A percentile compares a stretch with the other conserved stretches of the same genome.
Evolutionary conservation across 2,113 vertebrate species (phyloP).

Genomic region (Porphyrio hochstetteri): DNA sequence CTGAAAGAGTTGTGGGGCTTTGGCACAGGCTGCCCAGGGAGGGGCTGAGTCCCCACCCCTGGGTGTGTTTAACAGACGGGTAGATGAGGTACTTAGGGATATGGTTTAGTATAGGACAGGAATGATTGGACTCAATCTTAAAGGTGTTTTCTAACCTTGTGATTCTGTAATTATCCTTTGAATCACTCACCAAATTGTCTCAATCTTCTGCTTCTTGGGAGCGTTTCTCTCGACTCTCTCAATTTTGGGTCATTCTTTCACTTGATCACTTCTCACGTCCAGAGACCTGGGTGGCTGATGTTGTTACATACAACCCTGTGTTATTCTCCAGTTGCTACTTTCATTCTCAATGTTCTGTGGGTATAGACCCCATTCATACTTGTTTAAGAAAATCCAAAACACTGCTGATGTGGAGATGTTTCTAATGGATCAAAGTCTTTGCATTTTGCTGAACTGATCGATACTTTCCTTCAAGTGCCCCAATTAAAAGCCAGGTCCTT

Average conservation of each 20-base stretch:
- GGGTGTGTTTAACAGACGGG: no score
- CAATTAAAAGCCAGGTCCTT: neutral
- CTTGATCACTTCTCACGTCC: neutral
- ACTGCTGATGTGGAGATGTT: neutral
- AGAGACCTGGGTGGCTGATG: neutral
- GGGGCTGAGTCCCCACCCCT: no score
- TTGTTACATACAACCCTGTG: fast-evolving
- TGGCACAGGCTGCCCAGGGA: no score
- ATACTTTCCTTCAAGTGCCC: neutral
- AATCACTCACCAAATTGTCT: neutral
- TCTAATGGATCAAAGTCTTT: neutral
- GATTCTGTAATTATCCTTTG: neutral
- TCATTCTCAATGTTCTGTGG: neutral
- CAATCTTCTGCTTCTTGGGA: neutral
- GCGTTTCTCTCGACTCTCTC: neutral
- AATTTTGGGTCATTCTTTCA: neutral
- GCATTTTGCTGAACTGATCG: neutral
- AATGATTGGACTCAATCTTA: no score
- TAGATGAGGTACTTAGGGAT: no score
- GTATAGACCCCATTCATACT: neutral
- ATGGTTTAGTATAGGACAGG: no score
- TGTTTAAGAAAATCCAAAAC: neutral
- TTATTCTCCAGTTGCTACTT: neutral
- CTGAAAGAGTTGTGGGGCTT: no score
- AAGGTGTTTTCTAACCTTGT: no score